A percentile compares a stretch with the other conserved stretches of the same genome.
Evolutionary conservation across 2,113 vertebrate species (phyloP).

Genomic region (Laterallus jamaicensis): DNA sequence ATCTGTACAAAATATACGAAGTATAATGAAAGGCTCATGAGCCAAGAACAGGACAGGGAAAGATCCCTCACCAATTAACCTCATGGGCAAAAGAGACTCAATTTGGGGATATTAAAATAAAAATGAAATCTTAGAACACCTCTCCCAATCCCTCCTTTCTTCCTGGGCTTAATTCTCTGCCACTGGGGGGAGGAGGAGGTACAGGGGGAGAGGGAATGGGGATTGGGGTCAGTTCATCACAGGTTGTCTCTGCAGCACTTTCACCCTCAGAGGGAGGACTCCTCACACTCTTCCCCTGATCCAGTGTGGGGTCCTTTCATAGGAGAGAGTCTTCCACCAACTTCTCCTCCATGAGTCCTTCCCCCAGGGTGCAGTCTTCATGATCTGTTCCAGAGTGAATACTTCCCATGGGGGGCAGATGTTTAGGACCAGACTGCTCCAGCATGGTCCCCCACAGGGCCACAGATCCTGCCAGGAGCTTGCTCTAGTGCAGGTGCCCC

Average conservation of each 20-base stretch:
- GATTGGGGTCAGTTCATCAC: not conserved
- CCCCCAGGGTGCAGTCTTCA: no score
- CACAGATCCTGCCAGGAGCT: not conserved
- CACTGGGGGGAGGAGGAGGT: no score
- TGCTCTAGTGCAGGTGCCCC: not conserved
- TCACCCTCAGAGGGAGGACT: not conserved
- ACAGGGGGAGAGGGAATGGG: not conserved
- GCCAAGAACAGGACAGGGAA: not conserved
- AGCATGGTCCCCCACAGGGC: no score
- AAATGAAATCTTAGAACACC: not conserved
- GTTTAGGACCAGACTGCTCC: no score
- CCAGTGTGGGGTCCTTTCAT: fast-evolving
- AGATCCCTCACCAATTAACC: fast-evolving
- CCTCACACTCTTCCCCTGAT: not conserved
- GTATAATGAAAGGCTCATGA: fast-evolving
- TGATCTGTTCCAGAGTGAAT: no score
- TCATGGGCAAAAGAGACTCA: fast-evolving
- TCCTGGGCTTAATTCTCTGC: not conserved
- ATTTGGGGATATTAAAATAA: not conserved
- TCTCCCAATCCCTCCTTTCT: not conserved
- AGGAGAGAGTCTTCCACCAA: not conserved
- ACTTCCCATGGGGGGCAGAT: no score
- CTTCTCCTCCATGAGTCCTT: not conserved
- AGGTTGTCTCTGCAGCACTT: not conserved
- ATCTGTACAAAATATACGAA: no score